A percentile compares a stretch with the other conserved stretches of the same genome.
Conservation (phyloP, 1,140 invertebrate genomes). For the Drosophila athabasca region DNA sequence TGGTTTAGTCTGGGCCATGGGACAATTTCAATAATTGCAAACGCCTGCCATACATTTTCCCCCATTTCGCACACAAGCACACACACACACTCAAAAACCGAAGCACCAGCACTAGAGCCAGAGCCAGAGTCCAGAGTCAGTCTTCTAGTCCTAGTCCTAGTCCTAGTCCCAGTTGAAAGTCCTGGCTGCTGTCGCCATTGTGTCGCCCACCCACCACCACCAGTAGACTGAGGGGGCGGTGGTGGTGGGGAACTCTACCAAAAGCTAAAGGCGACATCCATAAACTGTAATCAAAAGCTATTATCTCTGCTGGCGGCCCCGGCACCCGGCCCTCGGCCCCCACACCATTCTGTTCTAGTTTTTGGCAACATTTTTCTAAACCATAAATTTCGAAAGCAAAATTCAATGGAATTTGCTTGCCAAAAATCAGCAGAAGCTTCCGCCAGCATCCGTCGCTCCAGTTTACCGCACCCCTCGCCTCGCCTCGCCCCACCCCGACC, state of each 20-base stretch:
- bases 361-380: slow-evolving; percentile 78
- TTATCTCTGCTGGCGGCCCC: slow-evolving; percentile 68
- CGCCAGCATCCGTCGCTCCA: slow-evolving; percentile 38
- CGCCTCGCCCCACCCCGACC: background rate
- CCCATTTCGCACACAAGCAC: slow-evolving; percentile 3
- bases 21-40: slow-evolving; percentile 74
- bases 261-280: slow-evolving; percentile 78
- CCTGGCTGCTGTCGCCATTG: slow-evolving; percentile 52
- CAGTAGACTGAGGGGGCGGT: slow-evolving; percentile 34
- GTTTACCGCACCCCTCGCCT: background rate
- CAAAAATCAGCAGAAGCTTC: slow-evolving; percentile 71
- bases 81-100: slow-evolving; percentile 5
- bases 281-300: slow-evolving; percentile 82
- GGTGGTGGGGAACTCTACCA: slow-evolving; percentile 38
- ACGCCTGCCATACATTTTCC: slow-evolving; percentile 52
- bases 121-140: slow-evolving; percentile 27
- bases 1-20: slow-evolving; percentile 48
- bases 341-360: slow-evolving; percentile 62
- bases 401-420: slow-evolving; percentile 77
- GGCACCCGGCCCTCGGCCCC: slow-evolving; percentile 5
- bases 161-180: slow-evolving; percentile 11
- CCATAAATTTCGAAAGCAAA: slow-evolving; percentile 72
- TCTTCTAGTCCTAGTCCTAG: slow-evolving; percentile 1
- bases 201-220: slow-evolving; percentile 65
- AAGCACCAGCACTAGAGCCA: slow-evolving; percentile 4